A percentile compares a stretch with the other conserved stretches of the same genome.
These are phyloP conservation scores for Pocillopora verrucosa DNA, from an alignment of 64 coral and sea anemone genomes.

Conservation along the genomic window DNA sequence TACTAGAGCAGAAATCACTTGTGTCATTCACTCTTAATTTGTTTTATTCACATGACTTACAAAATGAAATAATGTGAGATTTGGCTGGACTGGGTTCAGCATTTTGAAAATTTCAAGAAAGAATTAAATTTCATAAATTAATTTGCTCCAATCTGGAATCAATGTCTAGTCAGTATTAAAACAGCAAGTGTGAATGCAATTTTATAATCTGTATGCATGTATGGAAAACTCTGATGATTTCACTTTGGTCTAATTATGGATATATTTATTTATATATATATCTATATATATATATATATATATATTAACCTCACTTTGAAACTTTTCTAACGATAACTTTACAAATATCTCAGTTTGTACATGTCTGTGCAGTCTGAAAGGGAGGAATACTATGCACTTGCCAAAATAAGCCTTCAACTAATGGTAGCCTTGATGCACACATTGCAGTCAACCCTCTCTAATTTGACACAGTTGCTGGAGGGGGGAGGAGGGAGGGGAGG, in stretches of 20 bases:
- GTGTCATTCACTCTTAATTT: no score
- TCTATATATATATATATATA: neutral
- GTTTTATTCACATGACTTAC: neutral
- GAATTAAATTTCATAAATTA: neutral
- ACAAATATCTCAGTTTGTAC: no score
- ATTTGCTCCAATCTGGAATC: neutral
- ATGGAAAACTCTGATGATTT: neutral
- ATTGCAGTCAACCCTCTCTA: no score
- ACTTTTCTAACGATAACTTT: neutral
- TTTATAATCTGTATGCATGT: conserved; percentile 3
- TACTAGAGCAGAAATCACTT: no score
- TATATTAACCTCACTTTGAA: neutral
- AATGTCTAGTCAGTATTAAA: neutral
- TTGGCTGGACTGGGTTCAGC: neutral
- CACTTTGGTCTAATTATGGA: neutral
- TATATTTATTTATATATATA: neutral
- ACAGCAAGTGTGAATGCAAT: neutral
- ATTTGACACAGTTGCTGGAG: no score
- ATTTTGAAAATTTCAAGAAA: neutral
- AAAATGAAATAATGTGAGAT: neutral
- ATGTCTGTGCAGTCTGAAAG: no score
- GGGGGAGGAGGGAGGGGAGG: no score
- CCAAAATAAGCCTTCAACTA: no score
- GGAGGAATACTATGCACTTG: no score
- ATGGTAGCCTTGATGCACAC: no score